Conservation (phyloP, 2,888 invertebrate genomes). For the Drosophila parthenogenetica region DNA sequence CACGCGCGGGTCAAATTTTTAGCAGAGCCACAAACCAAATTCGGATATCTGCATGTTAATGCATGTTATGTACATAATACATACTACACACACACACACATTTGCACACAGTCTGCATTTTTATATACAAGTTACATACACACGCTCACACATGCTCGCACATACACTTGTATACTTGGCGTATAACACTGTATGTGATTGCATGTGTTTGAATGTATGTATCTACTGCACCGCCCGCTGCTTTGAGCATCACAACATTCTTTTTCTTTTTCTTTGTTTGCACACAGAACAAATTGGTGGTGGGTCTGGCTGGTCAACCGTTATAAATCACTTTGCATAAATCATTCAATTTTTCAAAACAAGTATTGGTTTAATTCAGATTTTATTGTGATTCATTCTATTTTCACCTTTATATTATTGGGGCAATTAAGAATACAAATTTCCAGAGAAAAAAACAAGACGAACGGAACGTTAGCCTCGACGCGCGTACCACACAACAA, state of each 20-base stretch:
- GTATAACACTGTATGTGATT: conserved; percentile 15
- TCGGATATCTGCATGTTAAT: conserved; percentile 25
- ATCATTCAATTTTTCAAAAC: background rate
- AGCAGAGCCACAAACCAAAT: conserved; percentile 8
- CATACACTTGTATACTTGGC: background rate
- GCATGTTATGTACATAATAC: conserved; percentile 7
- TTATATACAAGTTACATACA: conserved; percentile 4
- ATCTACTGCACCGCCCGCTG: conserved; percentile 53
- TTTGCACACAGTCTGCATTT: conserved; percentile 12
- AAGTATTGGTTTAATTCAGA: conserved; percentile 40
- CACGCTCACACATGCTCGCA: conserved; percentile 10
- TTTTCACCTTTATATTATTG: conserved; percentile 51
- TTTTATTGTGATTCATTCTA: conserved; percentile 19
- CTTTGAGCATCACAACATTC: conserved; percentile 52
- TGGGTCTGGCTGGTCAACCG: conserved; percentile 20
- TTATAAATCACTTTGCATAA: conserved; percentile 14
- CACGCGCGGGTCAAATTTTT: conserved; percentile 51
- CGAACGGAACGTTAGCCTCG: conserved; percentile 29
- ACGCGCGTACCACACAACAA: conserved; percentile 53
- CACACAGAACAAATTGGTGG: conserved; percentile 36
- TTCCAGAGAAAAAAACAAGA: conserved; percentile 9
- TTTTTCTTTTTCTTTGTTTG: conserved; percentile 52
- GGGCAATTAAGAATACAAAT: conserved; percentile 25
- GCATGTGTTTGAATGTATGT: conserved; percentile 43
- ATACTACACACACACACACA: conserved; percentile 16